These are phyloP conservation scores for Drosophila pectinifera DNA, from an alignment of 1,140 invertebrate genomes.

Conservation along the genomic window DNA sequence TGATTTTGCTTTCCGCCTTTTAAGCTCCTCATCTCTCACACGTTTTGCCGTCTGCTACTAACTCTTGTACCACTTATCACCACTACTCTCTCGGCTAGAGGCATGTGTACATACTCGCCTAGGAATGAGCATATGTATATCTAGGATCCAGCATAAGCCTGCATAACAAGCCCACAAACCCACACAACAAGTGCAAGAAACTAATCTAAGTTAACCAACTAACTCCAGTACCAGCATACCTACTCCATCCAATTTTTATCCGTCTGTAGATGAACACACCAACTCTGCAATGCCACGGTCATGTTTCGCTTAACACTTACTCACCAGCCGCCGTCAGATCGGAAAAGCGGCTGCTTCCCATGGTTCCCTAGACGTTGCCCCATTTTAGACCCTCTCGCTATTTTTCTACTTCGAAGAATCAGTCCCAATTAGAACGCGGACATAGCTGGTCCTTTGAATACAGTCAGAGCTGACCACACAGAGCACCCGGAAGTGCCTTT, in stretches of 20 bases:
- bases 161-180: constrained; percentile 15
- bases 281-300: constrained; percentile 63
- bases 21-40: constrained; percentile 50
- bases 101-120: constrained; percentile 75
- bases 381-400: neutral
- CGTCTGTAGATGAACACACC: constrained; percentile 44
- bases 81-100: constrained; percentile 59
- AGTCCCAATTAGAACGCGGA: neutral
- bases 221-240: constrained; percentile 22
- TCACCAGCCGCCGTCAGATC: constrained; percentile 14
- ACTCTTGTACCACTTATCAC: constrained; percentile 39
- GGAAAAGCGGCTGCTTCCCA: neutral
- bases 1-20: constrained; percentile 70
- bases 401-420: neutral
- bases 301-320: constrained; percentile 62
- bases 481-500: neutral
- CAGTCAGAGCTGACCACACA: neutral
- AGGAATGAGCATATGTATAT: constrained; percentile 60
- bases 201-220: neutral
- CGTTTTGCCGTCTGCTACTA: constrained; percentile 42
- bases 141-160: constrained; percentile 57
- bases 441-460: neutral
- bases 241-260: constrained; percentile 19
- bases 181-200: constrained; percentile 17
- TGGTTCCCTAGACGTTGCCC: neutral